A percentile compares a stretch with the other conserved stretches of the same genome.
These are phyloP conservation scores for Watsonalla cultraria DNA, from an alignment of 2,888 invertebrate species.

Conservation along the genomic window DNA sequence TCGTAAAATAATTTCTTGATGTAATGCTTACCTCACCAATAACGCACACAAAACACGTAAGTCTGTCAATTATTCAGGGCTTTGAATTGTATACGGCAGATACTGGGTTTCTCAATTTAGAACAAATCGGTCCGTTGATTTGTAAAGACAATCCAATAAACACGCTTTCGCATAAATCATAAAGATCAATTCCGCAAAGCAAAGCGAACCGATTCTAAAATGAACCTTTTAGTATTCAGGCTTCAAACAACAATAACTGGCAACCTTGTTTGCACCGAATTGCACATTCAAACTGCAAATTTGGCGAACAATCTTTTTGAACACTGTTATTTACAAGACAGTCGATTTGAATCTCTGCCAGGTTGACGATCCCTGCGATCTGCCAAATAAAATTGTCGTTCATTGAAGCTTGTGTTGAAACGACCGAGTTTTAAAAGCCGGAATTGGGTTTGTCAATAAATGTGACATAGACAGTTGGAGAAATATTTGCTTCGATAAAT, in stretches of 20 bases:
- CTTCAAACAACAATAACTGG: constrained; percentile 11
- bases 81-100: too few species aligned
- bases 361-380: constrained; percentile 14
- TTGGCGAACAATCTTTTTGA: constrained; percentile 26
- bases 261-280: constrained; percentile 30
- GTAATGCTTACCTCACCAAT: too few species aligned
- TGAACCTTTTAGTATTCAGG: not conserved
- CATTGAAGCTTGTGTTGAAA: not conserved
- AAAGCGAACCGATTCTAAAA: not conserved
- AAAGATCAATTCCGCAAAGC: not conserved
- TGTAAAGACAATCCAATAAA: too few species aligned
- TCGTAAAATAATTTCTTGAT: too few species aligned
- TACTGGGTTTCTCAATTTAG: too few species aligned
- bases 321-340: constrained; percentile 41
- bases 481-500: constrained; percentile 1
- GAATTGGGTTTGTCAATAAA: constrained; percentile 26
- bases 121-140: too few species aligned
- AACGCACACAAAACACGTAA: too few species aligned
- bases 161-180: too few species aligned
- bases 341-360: constrained; percentile 52
- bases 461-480: constrained; percentile 16
- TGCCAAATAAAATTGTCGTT: not conserved
- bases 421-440: constrained; percentile 21
- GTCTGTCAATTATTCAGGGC: too few species aligned
- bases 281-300: constrained; percentile 33